Evolutionary conservation across 1,140 invertebrate genomes (phyloP).

Genomic region (Nixonia krombeini): DNA sequence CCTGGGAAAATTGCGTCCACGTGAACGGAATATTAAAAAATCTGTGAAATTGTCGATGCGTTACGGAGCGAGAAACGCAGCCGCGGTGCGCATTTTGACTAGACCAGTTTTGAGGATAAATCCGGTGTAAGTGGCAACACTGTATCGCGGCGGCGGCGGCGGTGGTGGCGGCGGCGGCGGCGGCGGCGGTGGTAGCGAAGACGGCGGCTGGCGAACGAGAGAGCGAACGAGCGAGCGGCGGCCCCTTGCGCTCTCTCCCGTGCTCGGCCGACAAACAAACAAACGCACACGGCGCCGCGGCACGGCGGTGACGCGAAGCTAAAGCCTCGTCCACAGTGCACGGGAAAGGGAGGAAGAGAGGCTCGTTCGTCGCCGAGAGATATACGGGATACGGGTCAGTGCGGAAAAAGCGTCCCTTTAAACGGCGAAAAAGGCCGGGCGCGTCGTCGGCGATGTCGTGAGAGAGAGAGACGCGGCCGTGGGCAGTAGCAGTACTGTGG

Average conservation of each 20-base stretch:
- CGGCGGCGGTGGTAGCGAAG: too few species aligned
- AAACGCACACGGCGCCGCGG: conserved; percentile 7
- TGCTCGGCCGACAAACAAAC: conserved; percentile 22
- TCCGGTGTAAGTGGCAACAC: too few species aligned
- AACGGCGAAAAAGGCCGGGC: neutral
- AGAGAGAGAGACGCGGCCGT: too few species aligned
- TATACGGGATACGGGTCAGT: neutral
- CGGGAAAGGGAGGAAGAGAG: conserved; percentile 3
- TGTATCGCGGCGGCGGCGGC: neutral
- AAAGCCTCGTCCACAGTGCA: conserved; percentile 13
- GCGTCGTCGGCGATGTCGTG: neutral
- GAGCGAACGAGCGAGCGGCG: conserved; percentile 9
- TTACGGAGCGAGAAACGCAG: too few species aligned
- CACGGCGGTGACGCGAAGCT: conserved; percentile 28
- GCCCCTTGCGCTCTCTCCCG: conserved; percentile 10
- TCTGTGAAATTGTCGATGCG: too few species aligned
- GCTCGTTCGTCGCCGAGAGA: neutral
- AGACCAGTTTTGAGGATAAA: too few species aligned
- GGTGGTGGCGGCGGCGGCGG: neutral
- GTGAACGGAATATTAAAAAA: too few species aligned
- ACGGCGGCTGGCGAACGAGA: too few species aligned
- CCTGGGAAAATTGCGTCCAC: too few species aligned
- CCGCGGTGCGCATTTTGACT: too few species aligned
- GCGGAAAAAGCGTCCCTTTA: conserved; percentile 6
- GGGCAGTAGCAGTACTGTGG: too few species aligned